Evolutionary conservation across 1,140 invertebrate species (phyloP).

Genomic region (Bactericera cockerelli): DNA sequence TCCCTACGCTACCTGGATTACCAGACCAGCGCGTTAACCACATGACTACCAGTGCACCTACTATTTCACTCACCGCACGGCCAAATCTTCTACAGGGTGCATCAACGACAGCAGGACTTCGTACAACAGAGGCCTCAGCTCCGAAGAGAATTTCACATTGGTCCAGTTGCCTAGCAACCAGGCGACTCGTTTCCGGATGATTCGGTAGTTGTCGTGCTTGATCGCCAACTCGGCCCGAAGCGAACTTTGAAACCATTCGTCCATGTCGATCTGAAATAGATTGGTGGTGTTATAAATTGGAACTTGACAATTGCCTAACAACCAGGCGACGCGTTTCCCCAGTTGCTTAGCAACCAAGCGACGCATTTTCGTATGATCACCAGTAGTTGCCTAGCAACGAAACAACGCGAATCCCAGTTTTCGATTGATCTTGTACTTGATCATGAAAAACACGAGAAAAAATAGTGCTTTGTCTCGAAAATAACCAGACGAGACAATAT

Average conservation of each 20-base stretch:
- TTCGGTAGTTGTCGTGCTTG: conserved; percentile 67
- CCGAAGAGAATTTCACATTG: conserved; percentile 64
- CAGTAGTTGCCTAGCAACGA: conserved; percentile 72
- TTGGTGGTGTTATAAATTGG: no score
- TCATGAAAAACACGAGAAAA: no score
- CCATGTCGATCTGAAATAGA: conserved; percentile 59
- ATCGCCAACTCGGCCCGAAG: conserved; percentile 67
- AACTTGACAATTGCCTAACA: no score
- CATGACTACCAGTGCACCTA: no score
- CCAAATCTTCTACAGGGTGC: conserved; percentile 26
- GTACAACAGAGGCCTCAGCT: conserved; percentile 65
- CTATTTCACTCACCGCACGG: conserved; percentile 16
- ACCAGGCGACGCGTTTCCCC: no score
- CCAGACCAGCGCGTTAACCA: no score
- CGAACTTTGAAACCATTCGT: conserved; percentile 77
- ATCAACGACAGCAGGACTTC: conserved; percentile 57
- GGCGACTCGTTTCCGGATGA: conserved; percentile 72
- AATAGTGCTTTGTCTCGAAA: no score
- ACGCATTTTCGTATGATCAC: conserved; percentile 74
- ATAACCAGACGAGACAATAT: no score
- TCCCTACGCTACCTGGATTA: no score
- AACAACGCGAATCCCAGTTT: no score
- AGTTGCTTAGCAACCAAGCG: conserved; percentile 71
- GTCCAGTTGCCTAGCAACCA: conserved; percentile 78
- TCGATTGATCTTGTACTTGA: no score